Evolutionary conservation across 2,797 vertebrate genomes (phyloP), one percentile per base, ranked within the genome.

Genomic region (Tapirus indicus): DNA sequence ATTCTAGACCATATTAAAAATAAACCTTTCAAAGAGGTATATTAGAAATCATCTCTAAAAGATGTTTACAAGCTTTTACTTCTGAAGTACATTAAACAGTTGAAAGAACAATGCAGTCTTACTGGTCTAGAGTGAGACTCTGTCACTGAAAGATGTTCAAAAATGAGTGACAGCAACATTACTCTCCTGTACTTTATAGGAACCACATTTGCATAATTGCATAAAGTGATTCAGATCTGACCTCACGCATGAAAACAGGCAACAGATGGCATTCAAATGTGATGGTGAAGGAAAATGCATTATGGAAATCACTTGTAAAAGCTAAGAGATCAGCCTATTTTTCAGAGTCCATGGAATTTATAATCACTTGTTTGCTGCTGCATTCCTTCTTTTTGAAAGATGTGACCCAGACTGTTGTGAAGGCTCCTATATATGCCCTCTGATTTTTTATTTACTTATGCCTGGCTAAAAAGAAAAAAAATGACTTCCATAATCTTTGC

Each of bases 171-270:
- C 44, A 91, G 64, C 20, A 93, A 52, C 17, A 79, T 87, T 32
- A 69, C 94, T 97, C 98, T 87, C 38, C 49, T 82, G 12, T 52
- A 47, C 68, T 94, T 52, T 74, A 94, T 20, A 89, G 94, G 49
- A 89, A 93, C 84, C 0, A 0, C 58, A 94, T 95, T 94, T 95
- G 29, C 92, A 64, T 92, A 96, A 97, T 41, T 86, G 68, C 82
- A 90, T 94, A 83, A 97, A 98, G 79, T 41, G 18, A 78, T 87
- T 97, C 85, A 96, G 95, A 97, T 95, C 66, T 72, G 95, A 93
- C 80, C 90, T 97, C 69, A 56, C 5, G 6, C 23, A 23, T 35
- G 60, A 96, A 97, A 97, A 20, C 20, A 94, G 72, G 87, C 88
- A 97, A 79, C 84, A 97, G 96, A 97, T 96, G 94, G 85, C 85